Evolutionary conservation across 2,888 invertebrate genomes (phyloP).

Genomic region (Synanthedon andrenaeformis): DNA sequence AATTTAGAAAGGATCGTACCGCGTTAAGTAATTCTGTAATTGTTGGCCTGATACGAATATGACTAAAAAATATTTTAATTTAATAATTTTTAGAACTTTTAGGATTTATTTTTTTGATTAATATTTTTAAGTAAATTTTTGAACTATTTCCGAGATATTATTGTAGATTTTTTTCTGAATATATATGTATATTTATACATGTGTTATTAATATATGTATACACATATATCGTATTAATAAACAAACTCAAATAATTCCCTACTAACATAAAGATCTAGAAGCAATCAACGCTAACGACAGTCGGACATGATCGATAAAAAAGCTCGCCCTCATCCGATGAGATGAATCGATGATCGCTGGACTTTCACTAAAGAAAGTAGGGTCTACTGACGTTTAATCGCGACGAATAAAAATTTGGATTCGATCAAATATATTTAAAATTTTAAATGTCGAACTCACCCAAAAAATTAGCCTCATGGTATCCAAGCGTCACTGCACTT

Average conservation of each 20-base stretch:
- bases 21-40: conserved; percentile 12
- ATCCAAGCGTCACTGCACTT: conserved; percentile 53
- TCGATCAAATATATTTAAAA: conserved; percentile 6
- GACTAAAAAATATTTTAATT: not conserved
- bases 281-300: conserved; percentile 17
- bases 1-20: conserved; percentile 15
- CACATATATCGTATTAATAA: not conserved
- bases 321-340: conserved; percentile 33
- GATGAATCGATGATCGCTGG: conserved; percentile 27
- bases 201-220: not conserved
- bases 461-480: conserved; percentile 63
- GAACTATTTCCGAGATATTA: not conserved
- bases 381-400: conserved; percentile 11
- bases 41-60: not conserved
- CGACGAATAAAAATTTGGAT: not conserved
- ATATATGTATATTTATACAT: too few species aligned
- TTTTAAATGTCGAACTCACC: conserved; percentile 33
- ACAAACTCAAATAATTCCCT: not conserved
- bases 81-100: not conserved
- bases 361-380: conserved; percentile 56
- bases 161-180: not conserved
- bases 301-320: conserved; percentile 30
- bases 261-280: conserved; percentile 12
- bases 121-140: not conserved
- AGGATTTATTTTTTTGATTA: not conserved